A percentile compares a stretch with the other conserved stretches of the same genome.
Evolutionary conservation across 2,113 vertebrate species (phyloP).

Genomic region (Emberiza fucata): DNA sequence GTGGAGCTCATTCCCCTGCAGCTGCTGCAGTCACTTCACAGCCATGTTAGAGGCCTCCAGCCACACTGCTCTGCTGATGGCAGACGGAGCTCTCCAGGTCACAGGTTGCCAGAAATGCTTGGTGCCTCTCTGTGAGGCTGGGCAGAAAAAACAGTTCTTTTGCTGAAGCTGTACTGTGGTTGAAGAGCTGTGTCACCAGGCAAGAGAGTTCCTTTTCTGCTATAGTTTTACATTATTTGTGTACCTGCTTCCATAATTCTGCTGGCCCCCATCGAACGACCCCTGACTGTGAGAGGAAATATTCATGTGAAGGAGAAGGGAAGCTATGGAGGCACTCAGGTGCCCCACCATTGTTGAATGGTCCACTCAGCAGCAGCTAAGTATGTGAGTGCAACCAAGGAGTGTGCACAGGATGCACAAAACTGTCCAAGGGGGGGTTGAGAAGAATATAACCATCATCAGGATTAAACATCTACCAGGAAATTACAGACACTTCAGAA

Average conservation of each 20-base stretch:
- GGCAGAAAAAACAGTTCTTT: background rate
- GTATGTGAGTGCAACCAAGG: background rate
- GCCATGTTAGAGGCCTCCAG: background rate
- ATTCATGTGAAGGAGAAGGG: background rate
- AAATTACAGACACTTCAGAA: background rate
- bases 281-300: background rate
- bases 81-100: background rate
- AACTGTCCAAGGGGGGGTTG: background rate
- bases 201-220: background rate
- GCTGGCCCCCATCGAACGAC: background rate
- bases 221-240: background rate
- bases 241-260: background rate
- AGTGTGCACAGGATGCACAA: background rate
- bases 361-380: background rate
- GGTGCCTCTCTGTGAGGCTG: background rate
- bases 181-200: accelerated
- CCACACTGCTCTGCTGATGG: background rate
- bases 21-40: background rate
- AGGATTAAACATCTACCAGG: background rate
- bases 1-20: background rate
- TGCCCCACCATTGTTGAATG: accelerated
- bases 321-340: background rate
- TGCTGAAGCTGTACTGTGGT: background rate
- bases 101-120: background rate
- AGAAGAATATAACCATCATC: background rate